Conservation (phyloP, 2,797 vertebrate genomes). For the Notolepis coatsorum region DNA sequence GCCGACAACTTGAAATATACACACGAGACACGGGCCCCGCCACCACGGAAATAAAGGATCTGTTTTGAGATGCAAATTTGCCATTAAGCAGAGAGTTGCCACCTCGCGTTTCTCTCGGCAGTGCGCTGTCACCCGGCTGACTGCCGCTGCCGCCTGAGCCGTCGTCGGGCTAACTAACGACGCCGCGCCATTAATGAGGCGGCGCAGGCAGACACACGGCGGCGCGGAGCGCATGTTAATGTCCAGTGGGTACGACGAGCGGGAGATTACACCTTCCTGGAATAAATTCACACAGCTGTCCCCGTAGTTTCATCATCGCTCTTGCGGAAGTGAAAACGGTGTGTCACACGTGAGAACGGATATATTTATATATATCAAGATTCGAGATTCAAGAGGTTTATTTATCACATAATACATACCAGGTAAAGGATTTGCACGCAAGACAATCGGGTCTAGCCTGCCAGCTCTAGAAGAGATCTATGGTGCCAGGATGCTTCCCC, state of each 20-base stretch:
- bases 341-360: no score
- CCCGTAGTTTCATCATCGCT: no score
- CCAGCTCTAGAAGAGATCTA: no score
- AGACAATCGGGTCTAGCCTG: no score
- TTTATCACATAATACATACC: no score
- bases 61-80: constrained; percentile 66
- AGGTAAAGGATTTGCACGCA: no score
- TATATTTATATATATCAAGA: no score
- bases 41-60: constrained; percentile 12
- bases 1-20: no score
- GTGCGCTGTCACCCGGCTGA: constrained; percentile 58
- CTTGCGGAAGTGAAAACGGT: no score
- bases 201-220: constrained; percentile 49
- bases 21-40: constrained; percentile 12
- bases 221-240: constrained; percentile 27
- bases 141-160: constrained; percentile 38
- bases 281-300: neutral
- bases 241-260: constrained; percentile 26
- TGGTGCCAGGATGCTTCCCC: no score
- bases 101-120: constrained; percentile 51
- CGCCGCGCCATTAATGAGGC: constrained; percentile 63
- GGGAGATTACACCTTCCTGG: neutral
- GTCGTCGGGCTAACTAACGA: constrained; percentile 68
- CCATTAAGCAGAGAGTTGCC: constrained; percentile 42
- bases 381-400: no score